phyloP scores from a whole-genome alignment of 2,797 vertebrate genomes.

The Gambelia wislizenii region DNA sequence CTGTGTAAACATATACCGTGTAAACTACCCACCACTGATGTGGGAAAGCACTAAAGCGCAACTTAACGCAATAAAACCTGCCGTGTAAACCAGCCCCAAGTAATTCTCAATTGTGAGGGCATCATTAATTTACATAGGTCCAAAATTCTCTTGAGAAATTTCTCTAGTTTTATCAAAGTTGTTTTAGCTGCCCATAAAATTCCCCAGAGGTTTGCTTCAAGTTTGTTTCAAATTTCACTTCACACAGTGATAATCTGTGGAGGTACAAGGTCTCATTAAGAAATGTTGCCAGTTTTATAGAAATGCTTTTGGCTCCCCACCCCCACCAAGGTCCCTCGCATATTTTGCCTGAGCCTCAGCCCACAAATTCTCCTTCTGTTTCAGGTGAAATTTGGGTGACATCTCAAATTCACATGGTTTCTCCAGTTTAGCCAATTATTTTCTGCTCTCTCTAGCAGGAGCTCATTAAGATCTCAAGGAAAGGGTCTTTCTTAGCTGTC shows the following conservation, averaged over 20 bases:
- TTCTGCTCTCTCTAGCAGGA: not conserved
- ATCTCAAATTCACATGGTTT: not conserved
- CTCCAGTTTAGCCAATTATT: not conserved
- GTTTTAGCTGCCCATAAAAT: not conserved
- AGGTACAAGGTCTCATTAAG: not conserved
- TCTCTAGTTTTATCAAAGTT: too few species aligned
- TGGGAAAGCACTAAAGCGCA: too few species aligned
- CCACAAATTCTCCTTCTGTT: not conserved
- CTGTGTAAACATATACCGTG: too few species aligned
- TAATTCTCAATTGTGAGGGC: too few species aligned
- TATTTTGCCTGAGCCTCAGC: not conserved
- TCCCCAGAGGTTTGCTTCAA: not conserved
- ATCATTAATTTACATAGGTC: not conserved
- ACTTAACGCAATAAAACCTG: too few species aligned
- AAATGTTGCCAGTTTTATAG: not conserved
- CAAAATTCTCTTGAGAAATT: too few species aligned
- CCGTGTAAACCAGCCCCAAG: too few species aligned
- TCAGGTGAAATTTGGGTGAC: not conserved
- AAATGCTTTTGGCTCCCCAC: not conserved
- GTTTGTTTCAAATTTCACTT: not conserved
- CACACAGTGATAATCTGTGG: not conserved
- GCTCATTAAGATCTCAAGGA: not conserved
- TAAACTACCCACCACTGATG: too few species aligned
- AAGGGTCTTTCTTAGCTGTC: not conserved
- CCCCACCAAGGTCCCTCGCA: not conserved